phyloP scores from a whole-genome alignment of 2,113 vertebrate genomes.

The Engraulis encrasicolus region DNA sequence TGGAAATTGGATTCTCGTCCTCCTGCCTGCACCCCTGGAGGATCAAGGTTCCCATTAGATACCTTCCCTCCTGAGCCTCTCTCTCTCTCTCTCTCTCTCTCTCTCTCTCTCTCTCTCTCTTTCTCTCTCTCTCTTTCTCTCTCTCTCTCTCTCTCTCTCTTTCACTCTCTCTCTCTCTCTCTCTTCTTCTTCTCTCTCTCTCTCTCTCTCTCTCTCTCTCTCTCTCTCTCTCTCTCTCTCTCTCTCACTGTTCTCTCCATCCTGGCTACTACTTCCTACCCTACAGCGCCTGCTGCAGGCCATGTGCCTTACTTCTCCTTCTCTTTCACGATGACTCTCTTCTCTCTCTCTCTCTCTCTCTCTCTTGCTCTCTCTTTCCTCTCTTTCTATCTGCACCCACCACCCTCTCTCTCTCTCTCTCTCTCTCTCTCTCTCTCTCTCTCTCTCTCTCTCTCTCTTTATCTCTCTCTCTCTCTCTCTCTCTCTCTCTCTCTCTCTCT shows the following conservation, averaged over 20 bases:
- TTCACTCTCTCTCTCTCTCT: background rate
- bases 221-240: conserved; percentile 19
- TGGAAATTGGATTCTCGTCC: conserved; percentile 21
- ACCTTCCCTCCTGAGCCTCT: background rate
- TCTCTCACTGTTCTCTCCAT: background rate
- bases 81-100: background rate
- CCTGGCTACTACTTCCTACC: background rate
- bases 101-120: background rate
- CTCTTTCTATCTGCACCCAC: background rate
- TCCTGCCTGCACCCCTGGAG: background rate
- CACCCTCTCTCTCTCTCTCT: background rate
- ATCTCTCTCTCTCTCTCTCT: background rate
- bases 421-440: background rate
- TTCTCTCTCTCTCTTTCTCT: background rate
- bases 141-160: conserved; percentile 20
- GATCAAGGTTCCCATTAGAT: conserved; percentile 23
- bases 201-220: background rate
- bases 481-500: background rate
- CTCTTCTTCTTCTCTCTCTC: background rate
- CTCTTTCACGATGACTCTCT: background rate
- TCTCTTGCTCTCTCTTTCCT: background rate
- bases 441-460: background rate
- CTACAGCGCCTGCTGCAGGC: background rate
- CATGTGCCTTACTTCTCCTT: background rate
- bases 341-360: background rate